Conservation (phyloP, 1,140 invertebrate species). For the Mycetomoellerius zeteki region DNA sequence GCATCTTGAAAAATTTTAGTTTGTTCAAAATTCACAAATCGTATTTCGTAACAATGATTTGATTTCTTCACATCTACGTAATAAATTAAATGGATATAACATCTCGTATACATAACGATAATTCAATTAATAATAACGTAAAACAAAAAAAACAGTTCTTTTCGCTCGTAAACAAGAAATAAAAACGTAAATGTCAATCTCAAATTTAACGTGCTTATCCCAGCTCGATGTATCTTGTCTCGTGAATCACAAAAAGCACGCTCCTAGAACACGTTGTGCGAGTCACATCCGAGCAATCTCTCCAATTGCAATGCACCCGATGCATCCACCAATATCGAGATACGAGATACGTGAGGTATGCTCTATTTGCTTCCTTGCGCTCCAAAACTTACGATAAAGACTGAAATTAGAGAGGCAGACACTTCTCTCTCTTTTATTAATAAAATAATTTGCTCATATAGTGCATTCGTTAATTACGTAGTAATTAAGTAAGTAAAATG, state of each 20-base stretch:
- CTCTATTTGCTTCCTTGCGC: conserved; percentile 1
- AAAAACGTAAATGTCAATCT: conserved; percentile 39
- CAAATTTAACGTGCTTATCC: conserved; percentile 3
- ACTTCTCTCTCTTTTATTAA: neutral
- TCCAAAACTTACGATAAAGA: neutral
- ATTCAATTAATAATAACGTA: conserved; percentile 2
- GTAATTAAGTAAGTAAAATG: conserved; percentile 15
- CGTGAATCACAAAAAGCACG: conserved; percentile 37
- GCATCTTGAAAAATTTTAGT: conserved; percentile 14
- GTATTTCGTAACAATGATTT: conserved; percentile 13
- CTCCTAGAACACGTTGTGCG: conserved; percentile 25
- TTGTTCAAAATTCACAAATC: neutral
- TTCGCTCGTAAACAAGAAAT: neutral
- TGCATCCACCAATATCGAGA: conserved; percentile 34
- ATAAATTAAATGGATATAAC: conserved; percentile 29
- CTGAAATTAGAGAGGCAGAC: neutral
- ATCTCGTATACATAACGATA: neutral
- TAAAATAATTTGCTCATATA: neutral
- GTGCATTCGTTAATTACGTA: neutral
- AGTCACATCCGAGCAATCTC: conserved; percentile 35
- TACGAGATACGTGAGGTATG: conserved; percentile 10
- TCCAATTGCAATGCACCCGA: conserved; percentile 45
- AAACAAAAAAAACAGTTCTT: neutral
- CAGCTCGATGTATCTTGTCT: neutral
- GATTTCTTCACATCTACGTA: neutral